Evolutionary conservation across 2,113 vertebrate species (phyloP).

Genomic region (Guaruba guarouba): DNA sequence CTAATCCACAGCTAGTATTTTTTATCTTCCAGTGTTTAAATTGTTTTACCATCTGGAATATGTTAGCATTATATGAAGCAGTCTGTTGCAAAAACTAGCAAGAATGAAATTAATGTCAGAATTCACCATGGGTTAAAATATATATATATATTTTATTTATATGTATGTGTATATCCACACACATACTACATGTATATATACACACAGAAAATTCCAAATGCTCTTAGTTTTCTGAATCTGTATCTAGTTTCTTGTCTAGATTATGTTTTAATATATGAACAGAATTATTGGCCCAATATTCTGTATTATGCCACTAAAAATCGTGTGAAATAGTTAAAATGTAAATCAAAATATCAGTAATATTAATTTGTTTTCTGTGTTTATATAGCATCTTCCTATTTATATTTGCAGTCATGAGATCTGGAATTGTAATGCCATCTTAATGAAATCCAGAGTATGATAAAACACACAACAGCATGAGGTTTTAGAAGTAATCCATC

Average conservation of each 20-base stretch:
- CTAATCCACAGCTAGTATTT: background rate
- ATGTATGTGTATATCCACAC: rapidly evolving
- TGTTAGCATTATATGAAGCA: background rate
- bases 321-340: background rate
- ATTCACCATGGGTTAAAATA: background rate
- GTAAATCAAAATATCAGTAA: background rate
- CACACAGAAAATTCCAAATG: background rate
- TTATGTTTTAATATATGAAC: background rate
- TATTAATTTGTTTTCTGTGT: background rate
- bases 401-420: background rate
- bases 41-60: background rate
- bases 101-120: background rate
- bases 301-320: background rate
- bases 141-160: no score
- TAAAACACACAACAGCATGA: background rate
- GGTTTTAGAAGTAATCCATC: background rate
- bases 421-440: background rate
- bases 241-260: background rate
- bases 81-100: background rate
- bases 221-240: background rate
- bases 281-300: background rate
- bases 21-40: background rate
- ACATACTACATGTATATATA: rapidly evolving
- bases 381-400: background rate
- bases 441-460: background rate